Evolutionary conservation across 2,888 invertebrate species (phyloP), one percentile per base, ranked within the genome.

Genomic region (Watsonalla cultraria): DNA sequence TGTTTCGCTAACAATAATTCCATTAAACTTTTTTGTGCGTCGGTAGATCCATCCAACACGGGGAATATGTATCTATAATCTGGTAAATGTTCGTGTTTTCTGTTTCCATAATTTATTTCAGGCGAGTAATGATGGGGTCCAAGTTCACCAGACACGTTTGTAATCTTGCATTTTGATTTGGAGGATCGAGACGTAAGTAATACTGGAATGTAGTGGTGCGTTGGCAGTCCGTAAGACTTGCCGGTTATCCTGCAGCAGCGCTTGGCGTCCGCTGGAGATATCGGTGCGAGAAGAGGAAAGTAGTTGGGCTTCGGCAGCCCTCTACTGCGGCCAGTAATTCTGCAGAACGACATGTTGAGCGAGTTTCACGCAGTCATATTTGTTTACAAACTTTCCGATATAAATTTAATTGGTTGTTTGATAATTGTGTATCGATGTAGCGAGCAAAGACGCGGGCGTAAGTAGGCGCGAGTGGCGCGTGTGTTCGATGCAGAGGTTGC

Each of bases 241-340:
- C 95, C 95, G 51, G 95, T 96, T 68, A 96, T 95, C 65, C 95
- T 93, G 83, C 96, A 95, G 78, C 94, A 94, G 59, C 95, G 92
- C 72, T 94, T 93, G 1, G 96, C 96, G 75, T 96, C 96, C n/a
- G 95, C 95, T 11, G 96, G 95, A 51, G 95, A 95, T 58, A 96
- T 94, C 5, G 96, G 96, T 48, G 95, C 95, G 63, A 96, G 90
- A 52, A 96, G 90, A 15, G 96, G 96, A 74, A 96, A 94, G 78
- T 96, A 96, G 82, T 96, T 95, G 53, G 96, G 95, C 76, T 95
- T 94, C 52, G 96, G 96, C 72, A 96, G 92, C 71, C 95, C 94
- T 68, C 94, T 92, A 82, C 95, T 95, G 80, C 94, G 94, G 70
- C 96, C 95, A 57, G 96, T 96, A 68, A 96, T 95, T 81, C 95